phyloP scores from a whole-genome alignment of 92 coral and sea anemone species.

The Porites divaricata region DNA sequence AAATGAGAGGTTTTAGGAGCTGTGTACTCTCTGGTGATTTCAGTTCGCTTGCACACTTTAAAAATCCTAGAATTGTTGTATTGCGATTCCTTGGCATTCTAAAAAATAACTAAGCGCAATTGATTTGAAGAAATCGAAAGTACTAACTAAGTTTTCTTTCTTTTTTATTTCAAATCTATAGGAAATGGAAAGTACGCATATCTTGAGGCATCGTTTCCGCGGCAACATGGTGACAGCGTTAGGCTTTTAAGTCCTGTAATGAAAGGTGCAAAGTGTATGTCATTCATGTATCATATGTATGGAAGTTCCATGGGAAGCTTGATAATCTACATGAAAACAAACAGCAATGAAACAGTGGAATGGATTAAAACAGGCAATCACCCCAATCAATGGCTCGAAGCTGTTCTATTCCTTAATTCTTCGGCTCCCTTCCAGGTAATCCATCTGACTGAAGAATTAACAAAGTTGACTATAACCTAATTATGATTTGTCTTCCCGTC shows the following conservation, averaged over 20 bases:
- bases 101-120: no score
- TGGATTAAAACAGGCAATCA: conserved; percentile 44
- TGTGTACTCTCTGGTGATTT: no score
- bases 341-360: conserved; percentile 26
- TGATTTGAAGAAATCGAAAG: no score
- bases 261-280: conserved; percentile 20
- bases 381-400: conserved; percentile 36
- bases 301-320: conserved; percentile 42
- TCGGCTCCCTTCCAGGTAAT: conserved; percentile 31
- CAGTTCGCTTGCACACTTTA: no score
- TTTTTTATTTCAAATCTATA: not conserved
- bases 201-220: conserved; percentile 21
- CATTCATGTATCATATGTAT: conserved; percentile 46
- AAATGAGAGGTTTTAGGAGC: no score
- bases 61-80: no score
- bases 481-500: not conserved
- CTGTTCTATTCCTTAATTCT: conserved; percentile 15
- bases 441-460: not conserved
- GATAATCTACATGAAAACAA: conserved; percentile 36
- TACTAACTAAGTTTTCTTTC: no score
- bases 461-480: no score
- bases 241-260: conserved; percentile 37
- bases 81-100: no score
- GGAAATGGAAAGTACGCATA: conserved; percentile 40
- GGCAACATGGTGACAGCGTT: conserved; percentile 37